These are phyloP conservation scores for Holacanthella duospinosa DNA, from an alignment of 2,888 invertebrate species.

Conservation along the genomic window DNA sequence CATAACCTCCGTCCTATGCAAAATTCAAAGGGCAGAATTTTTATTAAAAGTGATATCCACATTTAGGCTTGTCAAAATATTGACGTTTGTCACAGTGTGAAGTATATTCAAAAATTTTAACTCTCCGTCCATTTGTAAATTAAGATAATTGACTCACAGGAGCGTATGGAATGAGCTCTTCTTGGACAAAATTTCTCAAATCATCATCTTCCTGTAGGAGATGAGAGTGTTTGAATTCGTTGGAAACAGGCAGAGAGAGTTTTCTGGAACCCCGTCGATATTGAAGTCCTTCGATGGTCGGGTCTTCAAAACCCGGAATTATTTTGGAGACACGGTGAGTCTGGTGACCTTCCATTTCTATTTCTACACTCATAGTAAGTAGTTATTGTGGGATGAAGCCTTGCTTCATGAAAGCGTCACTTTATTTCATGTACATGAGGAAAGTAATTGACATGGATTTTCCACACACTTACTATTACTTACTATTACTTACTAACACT, in stretches of 20 bases:
- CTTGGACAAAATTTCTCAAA: too few species aligned
- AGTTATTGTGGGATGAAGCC: too few species aligned
- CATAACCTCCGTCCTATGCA: constrained; percentile 76
- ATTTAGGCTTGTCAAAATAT: too few species aligned
- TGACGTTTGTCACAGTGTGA: too few species aligned
- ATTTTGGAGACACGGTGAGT: not conserved
- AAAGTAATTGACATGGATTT: too few species aligned
- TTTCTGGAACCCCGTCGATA: not conserved
- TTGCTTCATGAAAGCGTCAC: too few species aligned
- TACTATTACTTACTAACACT: too few species aligned
- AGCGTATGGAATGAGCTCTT: not conserved
- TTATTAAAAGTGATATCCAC: too few species aligned
- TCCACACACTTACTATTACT: too few species aligned
- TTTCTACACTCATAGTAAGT: constrained; percentile 3
- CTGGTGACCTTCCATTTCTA: not conserved
- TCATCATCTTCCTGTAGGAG: not conserved
- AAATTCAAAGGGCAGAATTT: not conserved
- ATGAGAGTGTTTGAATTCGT: not conserved
- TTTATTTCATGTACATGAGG: too few species aligned
- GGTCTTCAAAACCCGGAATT: not conserved
- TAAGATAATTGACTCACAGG: not conserved
- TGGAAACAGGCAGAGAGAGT: not conserved
- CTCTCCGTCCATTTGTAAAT: too few species aligned
- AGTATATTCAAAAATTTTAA: too few species aligned
- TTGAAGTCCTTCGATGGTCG: not conserved